These are phyloP conservation scores for Microtus pennsylvanicus DNA, from an alignment of 2,113 vertebrate species.

Conservation along the genomic window DNA sequence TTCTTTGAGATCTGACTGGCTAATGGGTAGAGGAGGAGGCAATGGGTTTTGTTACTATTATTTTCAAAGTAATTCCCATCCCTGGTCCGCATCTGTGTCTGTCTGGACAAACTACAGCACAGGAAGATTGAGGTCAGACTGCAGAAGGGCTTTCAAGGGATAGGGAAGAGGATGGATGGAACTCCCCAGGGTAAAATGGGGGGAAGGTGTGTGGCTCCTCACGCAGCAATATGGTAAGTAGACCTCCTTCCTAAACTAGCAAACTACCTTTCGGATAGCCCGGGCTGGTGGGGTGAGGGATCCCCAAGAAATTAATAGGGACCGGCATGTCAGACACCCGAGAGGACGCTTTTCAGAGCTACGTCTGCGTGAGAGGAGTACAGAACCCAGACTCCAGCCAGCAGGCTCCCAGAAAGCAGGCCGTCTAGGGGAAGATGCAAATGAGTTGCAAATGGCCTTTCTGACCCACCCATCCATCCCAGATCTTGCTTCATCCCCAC, in stretches of 20 bases:
- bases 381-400: neutral
- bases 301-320: slow-evolving; percentile 39
- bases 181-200: slow-evolving; percentile 1
- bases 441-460: slow-evolving; percentile 85
- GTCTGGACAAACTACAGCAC: slow-evolving; percentile 73
- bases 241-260: slow-evolving; percentile 61
- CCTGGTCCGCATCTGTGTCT: slow-evolving; percentile 39
- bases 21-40: neutral
- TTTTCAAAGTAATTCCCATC: slow-evolving; percentile 1
- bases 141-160: slow-evolving; percentile 67
- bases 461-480: slow-evolving; percentile 80
- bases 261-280: slow-evolving; percentile 56
- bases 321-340: slow-evolving; percentile 55
- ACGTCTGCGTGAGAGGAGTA: slow-evolving; percentile 51
- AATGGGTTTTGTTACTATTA: neutral
- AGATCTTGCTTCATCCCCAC: slow-evolving; percentile 82
- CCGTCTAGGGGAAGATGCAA: slow-evolving; percentile 68
- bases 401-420: slow-evolving; percentile 49
- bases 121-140: slow-evolving; percentile 72
- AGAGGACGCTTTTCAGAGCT: slow-evolving; percentile 50
- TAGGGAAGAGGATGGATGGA: slow-evolving; percentile 48
- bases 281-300: slow-evolving; percentile 52
- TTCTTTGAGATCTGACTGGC: slow-evolving; percentile 65
- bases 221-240: slow-evolving; percentile 29
- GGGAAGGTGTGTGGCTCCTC: slow-evolving; percentile 32